phyloP scores from a whole-genome alignment of 2,797 vertebrate species.

The Bradypodion pumilum region DNA sequence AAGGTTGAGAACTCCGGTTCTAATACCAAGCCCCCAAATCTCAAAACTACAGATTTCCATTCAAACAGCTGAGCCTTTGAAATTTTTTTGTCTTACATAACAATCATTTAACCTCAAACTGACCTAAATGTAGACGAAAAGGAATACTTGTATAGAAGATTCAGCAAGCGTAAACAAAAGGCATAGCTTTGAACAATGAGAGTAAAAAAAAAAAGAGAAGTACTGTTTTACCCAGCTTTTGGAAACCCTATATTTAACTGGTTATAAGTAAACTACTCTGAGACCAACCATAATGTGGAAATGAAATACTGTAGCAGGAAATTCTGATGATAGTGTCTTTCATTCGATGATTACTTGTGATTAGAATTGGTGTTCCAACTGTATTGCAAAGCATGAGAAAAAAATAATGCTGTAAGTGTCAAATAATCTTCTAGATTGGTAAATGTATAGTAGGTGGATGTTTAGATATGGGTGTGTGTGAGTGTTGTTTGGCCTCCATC shows the following conservation, averaged over 20 bases:
- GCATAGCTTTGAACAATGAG: slow-evolving; percentile 20
- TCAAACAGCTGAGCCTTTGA: slow-evolving; percentile 5
- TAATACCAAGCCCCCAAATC: neutral
- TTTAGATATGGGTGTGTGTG: neutral
- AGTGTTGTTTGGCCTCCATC: neutral
- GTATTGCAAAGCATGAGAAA: neutral
- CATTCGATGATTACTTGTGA: slow-evolving; percentile 15
- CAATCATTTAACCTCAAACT: slow-evolving; percentile 31
- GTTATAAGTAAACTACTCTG: slow-evolving; percentile 28
- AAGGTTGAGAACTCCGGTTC: too few relatives aligned
- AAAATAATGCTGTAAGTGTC: neutral
- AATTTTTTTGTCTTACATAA: slow-evolving; percentile 8
- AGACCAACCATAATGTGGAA: slow-evolving; percentile 31
- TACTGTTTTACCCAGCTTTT: neutral
- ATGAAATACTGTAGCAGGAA: slow-evolving; percentile 8
- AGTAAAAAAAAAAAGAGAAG: neutral
- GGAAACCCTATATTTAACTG: slow-evolving; percentile 35
- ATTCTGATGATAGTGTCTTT: slow-evolving; percentile 15
- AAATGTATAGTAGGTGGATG: neutral
- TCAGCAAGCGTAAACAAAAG: slow-evolving; percentile 33
- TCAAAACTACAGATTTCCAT: neutral
- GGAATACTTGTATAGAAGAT: slow-evolving; percentile 15
- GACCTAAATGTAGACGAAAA: slow-evolving; percentile 33
- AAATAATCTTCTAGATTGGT: neutral
- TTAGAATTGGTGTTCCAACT: neutral